A percentile compares a stretch with the other conserved stretches of the same genome.
These are phyloP conservation scores for Hoplias malabaricus DNA, from an alignment of 2,113 vertebrate genomes.

Conservation along the genomic window DNA sequence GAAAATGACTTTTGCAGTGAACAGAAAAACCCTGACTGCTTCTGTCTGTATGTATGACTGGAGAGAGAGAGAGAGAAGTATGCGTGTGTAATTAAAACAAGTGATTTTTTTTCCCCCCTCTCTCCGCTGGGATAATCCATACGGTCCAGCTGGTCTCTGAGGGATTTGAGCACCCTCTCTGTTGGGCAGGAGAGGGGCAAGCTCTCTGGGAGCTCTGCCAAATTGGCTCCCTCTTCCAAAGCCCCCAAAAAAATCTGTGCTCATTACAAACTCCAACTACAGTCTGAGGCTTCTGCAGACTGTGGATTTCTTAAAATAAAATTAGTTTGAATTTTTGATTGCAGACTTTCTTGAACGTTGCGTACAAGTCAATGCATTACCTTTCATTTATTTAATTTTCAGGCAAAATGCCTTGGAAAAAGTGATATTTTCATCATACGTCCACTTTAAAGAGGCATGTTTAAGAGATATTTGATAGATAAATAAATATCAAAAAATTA, in stretches of 20 bases:
- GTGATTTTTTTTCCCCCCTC: slow-evolving; percentile 69
- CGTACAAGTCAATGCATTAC: too few relatives aligned
- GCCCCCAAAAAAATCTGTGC: slow-evolving; percentile 22
- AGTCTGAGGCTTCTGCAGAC: slow-evolving; percentile 34
- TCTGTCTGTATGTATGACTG: slow-evolving; percentile 26
- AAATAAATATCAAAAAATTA: too few relatives aligned
- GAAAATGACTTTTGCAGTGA: background rate
- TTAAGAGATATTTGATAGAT: too few relatives aligned
- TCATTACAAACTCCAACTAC: slow-evolving; percentile 24
- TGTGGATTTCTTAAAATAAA: background rate
- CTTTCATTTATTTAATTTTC: too few relatives aligned
- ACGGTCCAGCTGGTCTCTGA: slow-evolving; percentile 73
- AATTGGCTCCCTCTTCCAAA: slow-evolving; percentile 69
- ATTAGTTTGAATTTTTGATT: too few relatives aligned
- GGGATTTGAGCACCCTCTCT: slow-evolving; percentile 71
- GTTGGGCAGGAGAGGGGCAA: slow-evolving; percentile 67
- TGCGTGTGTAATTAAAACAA: slow-evolving; percentile 74
- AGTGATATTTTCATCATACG: too few relatives aligned
- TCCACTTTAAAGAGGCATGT: too few relatives aligned
- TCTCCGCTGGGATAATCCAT: slow-evolving; percentile 72
- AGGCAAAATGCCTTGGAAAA: too few relatives aligned
- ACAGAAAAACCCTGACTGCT: background rate
- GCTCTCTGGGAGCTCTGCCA: slow-evolving; percentile 68
- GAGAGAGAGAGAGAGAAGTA: background rate
- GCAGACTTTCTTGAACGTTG: too few relatives aligned